These are phyloP conservation scores for Petrocephalus sullivani DNA, from an alignment of 2,797 vertebrate genomes.

Conservation along the genomic window DNA sequence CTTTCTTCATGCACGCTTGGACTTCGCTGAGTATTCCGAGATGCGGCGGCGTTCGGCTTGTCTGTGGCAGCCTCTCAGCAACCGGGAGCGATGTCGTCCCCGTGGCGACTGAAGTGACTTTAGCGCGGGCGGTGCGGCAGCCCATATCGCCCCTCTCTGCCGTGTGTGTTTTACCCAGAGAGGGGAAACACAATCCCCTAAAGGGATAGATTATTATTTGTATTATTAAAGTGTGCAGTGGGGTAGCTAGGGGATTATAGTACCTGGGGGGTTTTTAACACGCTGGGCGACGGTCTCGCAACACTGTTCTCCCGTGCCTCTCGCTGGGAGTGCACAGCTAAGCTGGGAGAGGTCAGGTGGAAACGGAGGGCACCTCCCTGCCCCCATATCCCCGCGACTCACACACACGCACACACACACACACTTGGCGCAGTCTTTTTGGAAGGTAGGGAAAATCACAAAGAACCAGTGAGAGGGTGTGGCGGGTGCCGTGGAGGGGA, in stretches of 20 bases:
- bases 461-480: neutral
- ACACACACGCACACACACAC: neutral
- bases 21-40: neutral
- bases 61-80: neutral
- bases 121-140: neutral
- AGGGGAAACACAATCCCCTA: slow-evolving; percentile 47
- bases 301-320: slow-evolving; percentile 60
- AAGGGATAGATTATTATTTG: slow-evolving; percentile 43
- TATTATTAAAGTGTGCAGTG: slow-evolving; percentile 61
- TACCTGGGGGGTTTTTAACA: slow-evolving; percentile 78
- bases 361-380: slow-evolving; percentile 42
- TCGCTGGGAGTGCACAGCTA: slow-evolving; percentile 49
- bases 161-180: neutral
- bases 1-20: neutral
- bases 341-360: slow-evolving; percentile 67
- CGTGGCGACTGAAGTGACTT: neutral
- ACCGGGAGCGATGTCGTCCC: neutral
- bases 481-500: neutral
- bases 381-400: neutral
- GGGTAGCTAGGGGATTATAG: slow-evolving; percentile 68
- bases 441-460: neutral
- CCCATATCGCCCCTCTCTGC: neutral
- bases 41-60: neutral
- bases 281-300: slow-evolving; percentile 74
- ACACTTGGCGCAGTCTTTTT: neutral